Percentiles rank a stretch among this genome's conserved stretches.
These are phyloP conservation scores for Athene cunicularia DNA, from an alignment of 2,113 vertebrate species.

Conservation along the genomic window DNA sequence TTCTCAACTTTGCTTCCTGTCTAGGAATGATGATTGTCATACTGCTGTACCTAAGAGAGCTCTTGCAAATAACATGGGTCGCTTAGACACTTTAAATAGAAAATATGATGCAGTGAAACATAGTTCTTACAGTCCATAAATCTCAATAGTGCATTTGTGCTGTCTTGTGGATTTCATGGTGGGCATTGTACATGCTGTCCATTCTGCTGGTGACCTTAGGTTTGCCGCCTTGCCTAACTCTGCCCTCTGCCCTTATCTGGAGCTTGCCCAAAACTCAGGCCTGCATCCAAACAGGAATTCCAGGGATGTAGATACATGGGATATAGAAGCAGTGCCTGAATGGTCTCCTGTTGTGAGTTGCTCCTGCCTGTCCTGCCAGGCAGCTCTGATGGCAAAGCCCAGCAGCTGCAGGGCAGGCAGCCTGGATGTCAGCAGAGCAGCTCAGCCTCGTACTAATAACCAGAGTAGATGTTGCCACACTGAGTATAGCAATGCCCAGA, in stretches of 20 bases:
- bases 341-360: background rate
- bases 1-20: background rate
- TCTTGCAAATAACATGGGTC: background rate
- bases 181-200: background rate
- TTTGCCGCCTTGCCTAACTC: background rate
- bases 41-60: background rate
- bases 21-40: background rate
- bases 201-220: background rate
- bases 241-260: background rate
- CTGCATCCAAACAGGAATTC: background rate
- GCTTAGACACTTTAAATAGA: background rate
- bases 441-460: background rate
- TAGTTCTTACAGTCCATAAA: background rate
- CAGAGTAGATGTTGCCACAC: background rate
- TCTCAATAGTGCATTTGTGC: background rate
- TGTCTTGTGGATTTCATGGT: background rate
- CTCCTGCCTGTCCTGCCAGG: background rate
- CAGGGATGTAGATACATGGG: background rate
- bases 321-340: background rate
- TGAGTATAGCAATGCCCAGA: background rate
- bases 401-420: background rate
- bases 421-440: background rate
- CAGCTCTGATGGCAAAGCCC: rapidly evolving
- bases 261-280: background rate
- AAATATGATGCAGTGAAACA: background rate